phyloP scores from a whole-genome alignment of 2,113 vertebrate species.

The Triplophysa tibetana region DNA sequence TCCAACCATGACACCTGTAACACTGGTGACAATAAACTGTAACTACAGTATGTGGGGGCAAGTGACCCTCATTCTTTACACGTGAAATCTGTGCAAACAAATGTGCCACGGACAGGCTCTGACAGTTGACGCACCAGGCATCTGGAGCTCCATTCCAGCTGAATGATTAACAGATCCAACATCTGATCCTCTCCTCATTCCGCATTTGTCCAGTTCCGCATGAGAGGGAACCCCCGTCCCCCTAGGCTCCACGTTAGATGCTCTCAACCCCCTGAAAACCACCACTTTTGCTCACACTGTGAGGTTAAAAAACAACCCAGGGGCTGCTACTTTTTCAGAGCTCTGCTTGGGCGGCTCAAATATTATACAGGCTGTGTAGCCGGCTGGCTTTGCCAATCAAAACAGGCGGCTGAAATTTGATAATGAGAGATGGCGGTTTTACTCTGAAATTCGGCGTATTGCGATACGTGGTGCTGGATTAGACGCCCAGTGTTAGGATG shows the following conservation, averaged over 20 bases:
- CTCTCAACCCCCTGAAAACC: slow-evolving; percentile 16
- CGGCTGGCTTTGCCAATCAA: slow-evolving; percentile 43
- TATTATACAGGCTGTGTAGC: slow-evolving; percentile 22
- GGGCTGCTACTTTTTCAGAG: slow-evolving; percentile 31
- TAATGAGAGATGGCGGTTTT: slow-evolving; percentile 37
- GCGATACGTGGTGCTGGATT: slow-evolving; percentile 14
- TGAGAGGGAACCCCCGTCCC: slow-evolving; percentile 11
- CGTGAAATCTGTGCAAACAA: slow-evolving; percentile 33
- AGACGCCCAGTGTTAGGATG: slow-evolving; percentile 7
- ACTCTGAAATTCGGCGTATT: slow-evolving; percentile 37
- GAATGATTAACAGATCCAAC: slow-evolving; percentile 21
- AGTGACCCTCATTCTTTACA: slow-evolving; percentile 2
- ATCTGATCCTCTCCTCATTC: slow-evolving; percentile 22
- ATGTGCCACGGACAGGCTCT: slow-evolving; percentile 22
- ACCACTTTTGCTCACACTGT: slow-evolving; percentile 24
- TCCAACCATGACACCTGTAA: slow-evolving; percentile 56
- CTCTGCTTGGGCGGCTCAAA: background rate
- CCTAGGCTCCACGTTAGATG: slow-evolving; percentile 9
- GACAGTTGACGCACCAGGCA: slow-evolving; percentile 29
- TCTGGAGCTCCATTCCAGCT: slow-evolving; percentile 25
- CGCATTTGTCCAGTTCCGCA: slow-evolving; percentile 36
- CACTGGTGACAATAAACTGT: slow-evolving; percentile 64
- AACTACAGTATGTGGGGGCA: slow-evolving; percentile 52
- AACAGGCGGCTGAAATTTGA: slow-evolving; percentile 51
- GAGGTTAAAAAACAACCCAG: slow-evolving; percentile 37